Evolutionary conservation across 2,888 invertebrate species (phyloP).

Genomic region (Pantelozetes paolii): DNA sequence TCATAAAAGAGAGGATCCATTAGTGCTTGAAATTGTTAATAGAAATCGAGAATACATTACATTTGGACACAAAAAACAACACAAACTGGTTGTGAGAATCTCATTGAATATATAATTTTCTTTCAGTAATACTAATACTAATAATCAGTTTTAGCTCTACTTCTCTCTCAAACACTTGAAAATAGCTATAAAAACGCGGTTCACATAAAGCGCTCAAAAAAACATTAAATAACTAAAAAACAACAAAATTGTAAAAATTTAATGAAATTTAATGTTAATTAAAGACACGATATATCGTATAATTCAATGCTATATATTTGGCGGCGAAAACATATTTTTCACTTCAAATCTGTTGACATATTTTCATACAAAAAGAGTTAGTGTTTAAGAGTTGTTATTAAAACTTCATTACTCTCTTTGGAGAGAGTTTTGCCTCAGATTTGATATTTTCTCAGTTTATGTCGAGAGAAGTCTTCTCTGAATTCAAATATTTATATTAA

Average conservation of each 20-base stretch:
- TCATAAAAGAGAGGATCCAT: conserved; percentile 13
- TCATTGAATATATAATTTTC: conserved; percentile 23
- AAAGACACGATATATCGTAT: background rate
- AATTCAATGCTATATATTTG: background rate
- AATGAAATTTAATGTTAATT: background rate
- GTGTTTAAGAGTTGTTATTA: too few species aligned
- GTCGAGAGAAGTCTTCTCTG: too few species aligned
- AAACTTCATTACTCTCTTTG: too few species aligned
- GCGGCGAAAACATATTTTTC: background rate
- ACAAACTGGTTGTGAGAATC: conserved; percentile 14
- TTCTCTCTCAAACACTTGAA: background rate
- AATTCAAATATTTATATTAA: too few species aligned
- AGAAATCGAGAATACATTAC: conserved; percentile 16
- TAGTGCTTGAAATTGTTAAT: conserved; percentile 8
- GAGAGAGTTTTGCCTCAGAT: too few species aligned
- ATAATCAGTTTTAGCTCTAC: background rate
- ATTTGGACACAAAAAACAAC: background rate
- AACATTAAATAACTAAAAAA: background rate
- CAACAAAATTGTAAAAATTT: background rate
- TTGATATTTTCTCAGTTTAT: too few species aligned
- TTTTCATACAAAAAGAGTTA: background rate
- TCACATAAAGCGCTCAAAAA: background rate
- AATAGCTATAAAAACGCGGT: background rate
- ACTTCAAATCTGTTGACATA: background rate
- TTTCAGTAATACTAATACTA: background rate